Percentiles rank a stretch among this genome's conserved stretches.
Conservation (phyloP, 2,888 invertebrate species). For the Agelastica alni region DNA sequence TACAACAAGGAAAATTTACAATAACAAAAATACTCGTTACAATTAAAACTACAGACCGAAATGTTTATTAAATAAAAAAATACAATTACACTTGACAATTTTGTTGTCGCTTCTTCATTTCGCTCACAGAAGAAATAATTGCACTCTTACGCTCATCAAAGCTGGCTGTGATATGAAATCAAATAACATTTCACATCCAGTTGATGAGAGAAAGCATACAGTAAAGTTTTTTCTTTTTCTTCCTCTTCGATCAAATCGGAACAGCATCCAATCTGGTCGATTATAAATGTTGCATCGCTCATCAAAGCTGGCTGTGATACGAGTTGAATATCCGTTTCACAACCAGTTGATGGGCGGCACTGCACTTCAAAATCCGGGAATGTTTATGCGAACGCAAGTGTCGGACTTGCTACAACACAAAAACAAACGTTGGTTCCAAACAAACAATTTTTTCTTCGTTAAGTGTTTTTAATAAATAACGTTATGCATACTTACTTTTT, state of each 20-base stretch:
- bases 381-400: not conserved
- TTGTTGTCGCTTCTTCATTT: too few species aligned
- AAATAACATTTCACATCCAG: conserved; percentile 81
- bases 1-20: too few species aligned
- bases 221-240: conserved; percentile 6
- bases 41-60: too few species aligned
- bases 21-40: too few species aligned
- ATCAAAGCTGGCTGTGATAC: conserved; percentile 99
- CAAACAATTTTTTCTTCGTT: too few species aligned
- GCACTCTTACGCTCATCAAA: conserved; percentile 80
- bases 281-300: conserved; percentile 68
- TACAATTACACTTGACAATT: too few species aligned
- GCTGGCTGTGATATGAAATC: conserved; percentile 95
- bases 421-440: too few species aligned
- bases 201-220: conserved; percentile 71
- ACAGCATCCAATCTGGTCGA: not conserved
- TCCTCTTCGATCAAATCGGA: not conserved
- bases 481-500: too few species aligned
- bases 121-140: conserved; percentile 19
- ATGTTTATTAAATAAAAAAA: too few species aligned
- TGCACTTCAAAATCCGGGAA: conserved; percentile 30
- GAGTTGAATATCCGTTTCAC: conserved; percentile 74
- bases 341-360: conserved; percentile 88
- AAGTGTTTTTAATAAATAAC: too few species aligned
- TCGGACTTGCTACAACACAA: not conserved